These are phyloP conservation scores for Passer domesticus DNA, from an alignment of 2,113 vertebrate genomes.

Conservation along the genomic window DNA sequence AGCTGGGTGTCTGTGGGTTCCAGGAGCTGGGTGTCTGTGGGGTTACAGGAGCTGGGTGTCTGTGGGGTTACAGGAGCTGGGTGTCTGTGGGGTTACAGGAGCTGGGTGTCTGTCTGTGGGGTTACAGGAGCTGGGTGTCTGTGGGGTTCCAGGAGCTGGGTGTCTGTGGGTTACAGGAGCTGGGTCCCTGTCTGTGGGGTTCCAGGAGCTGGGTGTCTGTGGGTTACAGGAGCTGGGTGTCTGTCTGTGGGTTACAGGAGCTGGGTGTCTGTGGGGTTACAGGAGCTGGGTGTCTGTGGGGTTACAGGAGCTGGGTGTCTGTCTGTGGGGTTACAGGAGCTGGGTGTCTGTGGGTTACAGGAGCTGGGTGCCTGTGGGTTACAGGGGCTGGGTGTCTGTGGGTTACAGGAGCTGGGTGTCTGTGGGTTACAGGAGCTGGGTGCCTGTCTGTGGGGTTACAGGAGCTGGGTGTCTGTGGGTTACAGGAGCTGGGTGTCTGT, in stretches of 20 bases:
- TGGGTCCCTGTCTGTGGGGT: no score
- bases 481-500: no score
- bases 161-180: no score
- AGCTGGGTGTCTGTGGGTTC: not conserved
- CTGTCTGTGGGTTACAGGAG: not conserved
- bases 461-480: rapidly evolving
- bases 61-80: no score
- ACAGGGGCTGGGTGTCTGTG: not conserved
- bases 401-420: not conserved
- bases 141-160: no score
- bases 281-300: not conserved
- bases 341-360: not conserved
- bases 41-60: not conserved
- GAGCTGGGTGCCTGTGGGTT: not conserved
- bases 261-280: not conserved
- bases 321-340: not conserved
- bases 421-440: no score
- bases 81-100: rapidly evolving
- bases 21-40: not conserved
- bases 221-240: no score
- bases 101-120: rapidly evolving
- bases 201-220: rapidly evolving
- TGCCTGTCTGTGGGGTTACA: rapidly evolving
- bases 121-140: no score
- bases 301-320: rapidly evolving